These are phyloP conservation scores for Heliconius aoede DNA, from an alignment of 2,888 invertebrate species.

Conservation along the genomic window DNA sequence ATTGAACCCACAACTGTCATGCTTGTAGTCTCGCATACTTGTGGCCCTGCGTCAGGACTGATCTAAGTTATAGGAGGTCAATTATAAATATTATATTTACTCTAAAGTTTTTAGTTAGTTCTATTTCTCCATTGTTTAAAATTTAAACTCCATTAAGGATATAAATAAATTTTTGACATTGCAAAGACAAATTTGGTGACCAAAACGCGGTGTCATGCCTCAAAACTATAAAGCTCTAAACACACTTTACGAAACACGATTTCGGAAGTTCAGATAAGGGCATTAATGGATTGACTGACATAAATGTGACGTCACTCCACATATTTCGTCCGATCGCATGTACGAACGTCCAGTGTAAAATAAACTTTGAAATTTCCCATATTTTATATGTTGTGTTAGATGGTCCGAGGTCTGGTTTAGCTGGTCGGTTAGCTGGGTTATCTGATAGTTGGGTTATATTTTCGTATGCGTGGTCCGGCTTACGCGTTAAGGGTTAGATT, in stretches of 20 bases:
- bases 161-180: background rate
- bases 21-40: too few relatives aligned
- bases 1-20: too few relatives aligned
- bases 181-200: slow-evolving; percentile 34
- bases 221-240: slow-evolving; percentile 65
- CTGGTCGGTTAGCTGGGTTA: slow-evolving; percentile 67
- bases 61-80: too few relatives aligned
- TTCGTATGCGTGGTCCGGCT: slow-evolving; percentile 77
- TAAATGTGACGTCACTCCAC: slow-evolving; percentile 82
- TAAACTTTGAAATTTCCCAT: slow-evolving; percentile 49
- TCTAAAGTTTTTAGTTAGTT: too few relatives aligned
- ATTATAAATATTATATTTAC: too few relatives aligned
- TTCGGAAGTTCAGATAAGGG: slow-evolving; percentile 81
- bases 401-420: slow-evolving; percentile 52
- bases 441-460: slow-evolving; percentile 80
- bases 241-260: slow-evolving; percentile 74
- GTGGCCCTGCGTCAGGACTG: too few relatives aligned
- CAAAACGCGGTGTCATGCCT: slow-evolving; percentile 67
- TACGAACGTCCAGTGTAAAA: slow-evolving; percentile 56
- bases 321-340: slow-evolving; percentile 81
- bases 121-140: too few relatives aligned
- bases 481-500: slow-evolving; percentile 74
- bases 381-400: slow-evolving; percentile 22
- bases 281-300: slow-evolving; percentile 83
- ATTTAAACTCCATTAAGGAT: background rate